These are phyloP conservation scores for Forficula auricularia DNA, from an alignment of 1,140 invertebrate genomes.

Conservation along the genomic window DNA sequence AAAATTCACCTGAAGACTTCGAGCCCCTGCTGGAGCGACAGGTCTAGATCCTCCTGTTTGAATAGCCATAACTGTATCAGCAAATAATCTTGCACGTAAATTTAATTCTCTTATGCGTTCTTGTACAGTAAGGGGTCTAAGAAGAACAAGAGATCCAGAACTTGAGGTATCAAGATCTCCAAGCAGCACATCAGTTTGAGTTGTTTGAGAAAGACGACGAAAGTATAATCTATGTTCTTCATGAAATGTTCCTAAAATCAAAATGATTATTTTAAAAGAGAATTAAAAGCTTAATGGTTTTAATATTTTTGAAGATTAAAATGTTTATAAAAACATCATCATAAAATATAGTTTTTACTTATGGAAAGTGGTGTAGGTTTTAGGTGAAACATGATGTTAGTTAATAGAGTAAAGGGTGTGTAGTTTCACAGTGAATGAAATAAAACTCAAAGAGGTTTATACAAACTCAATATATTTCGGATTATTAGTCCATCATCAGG, in stretches of 20 bases:
- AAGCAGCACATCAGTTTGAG: slow-evolving; percentile 31
- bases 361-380: too few relatives aligned
- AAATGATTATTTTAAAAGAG: too few relatives aligned
- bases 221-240: slow-evolving; percentile 27
- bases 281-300: not conserved
- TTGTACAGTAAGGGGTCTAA: slow-evolving; percentile 29
- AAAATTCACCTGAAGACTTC: slow-evolving; percentile 28
- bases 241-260: slow-evolving; percentile 20
- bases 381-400: too few relatives aligned
- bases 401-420: too few relatives aligned
- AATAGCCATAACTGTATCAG: slow-evolving; percentile 31
- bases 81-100: slow-evolving; percentile 31
- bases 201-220: slow-evolving; percentile 30
- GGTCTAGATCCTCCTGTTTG: slow-evolving; percentile 21
- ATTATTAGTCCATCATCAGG: too few relatives aligned
- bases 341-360: too few relatives aligned
- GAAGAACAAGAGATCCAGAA: slow-evolving; percentile 22
- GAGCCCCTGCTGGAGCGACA: slow-evolving; percentile 19
- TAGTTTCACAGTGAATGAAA: too few relatives aligned
- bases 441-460: too few relatives aligned
- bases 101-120: slow-evolving; percentile 34
- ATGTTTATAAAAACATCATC: not conserved
- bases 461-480: too few relatives aligned
- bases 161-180: slow-evolving; percentile 27
- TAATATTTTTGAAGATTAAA: not conserved